Base-by-base conservation (phyloP, 2,888 invertebrate species). In the Dynastes maya region DNA sequence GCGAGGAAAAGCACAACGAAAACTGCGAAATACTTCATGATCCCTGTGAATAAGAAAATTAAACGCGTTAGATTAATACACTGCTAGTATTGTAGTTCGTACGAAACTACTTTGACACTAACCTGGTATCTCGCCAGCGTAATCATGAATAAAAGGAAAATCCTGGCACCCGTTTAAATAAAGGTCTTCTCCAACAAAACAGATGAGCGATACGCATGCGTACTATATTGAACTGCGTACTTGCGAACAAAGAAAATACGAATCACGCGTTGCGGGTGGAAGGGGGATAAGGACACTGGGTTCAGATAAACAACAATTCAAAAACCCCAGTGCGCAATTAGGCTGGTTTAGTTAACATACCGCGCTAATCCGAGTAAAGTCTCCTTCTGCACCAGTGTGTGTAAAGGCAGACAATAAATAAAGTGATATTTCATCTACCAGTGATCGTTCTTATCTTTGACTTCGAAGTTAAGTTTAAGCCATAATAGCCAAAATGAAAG, bases 301-400 rank as follows among this genome's bases (percentile, higher is more conserved):
- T 40, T 40, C 53, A 40, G 78, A 71, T 78, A 78, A 78, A 78
- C 55, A 77, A 37, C 40, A 70, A 68, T 65, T 63, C 37, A 72
- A 49, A 51, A 71, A n/a, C 61, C 55, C 58, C 37, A 63, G 40
- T 78, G 61, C 79, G 79, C 79, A 64, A 61, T 75, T 67, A 37
- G 27, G 22, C 37, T 72, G 40, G 53, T 80, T 81, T 81, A 80
- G 82, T 82, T 81, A 77, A 75, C 75, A 40, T 70, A 68, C 65
- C 72, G 74, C 45, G 77, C 81, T 80, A 32, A 79, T 81, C 81
- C 83, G 84, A 79, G 81, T 16, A 79, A 83, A 86, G 91, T 92
- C 91, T 93, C 95, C 95, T 96, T 96, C 95, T 96, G 91, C 94
- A 91, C 95, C 95, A 96, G 95, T 95, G 95, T 90, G 95, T 95